Base-by-base conservation (phyloP, 2,113 vertebrate genomes). In the Ascaphus truei region DNA sequence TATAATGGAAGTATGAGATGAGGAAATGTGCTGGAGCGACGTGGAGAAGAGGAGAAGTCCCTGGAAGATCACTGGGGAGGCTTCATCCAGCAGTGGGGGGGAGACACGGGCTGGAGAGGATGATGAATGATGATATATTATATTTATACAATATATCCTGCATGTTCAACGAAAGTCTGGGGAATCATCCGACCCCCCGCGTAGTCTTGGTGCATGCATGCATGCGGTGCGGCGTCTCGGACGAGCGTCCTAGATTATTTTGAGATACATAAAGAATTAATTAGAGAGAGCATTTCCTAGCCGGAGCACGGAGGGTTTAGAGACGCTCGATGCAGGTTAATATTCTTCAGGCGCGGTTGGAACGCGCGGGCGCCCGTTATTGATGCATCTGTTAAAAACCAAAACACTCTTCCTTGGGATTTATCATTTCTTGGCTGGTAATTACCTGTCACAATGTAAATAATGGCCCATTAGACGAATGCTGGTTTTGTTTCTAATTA, bases 381-480 rank as follows among this genome's bases (percentile, higher is more conserved):
- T 71, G 67, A 71, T 71, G 67, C 67, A 71, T 71, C 67, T 71
- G 67, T 52, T 71, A 57, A 71, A 60, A 60, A 71, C 67, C n/a
- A n/a, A 71, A 71, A 71, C 47, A 71, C 57, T 39, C 56, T 60
- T 71, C 45, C 67, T 71, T 71, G 67, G 67, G 67, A 71, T 71
- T 71, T 61, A 71, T 71, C 67, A 71, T 71, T 71, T 71, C 67
- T 71, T 71, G 51, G 45, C 67, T 71, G 67, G 67, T 71, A 71
- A 71, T 71, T 71, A 71, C 67, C 67, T 71, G 67, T 71, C 67
- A 71, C 52, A 71, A 71, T 71, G 18, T 71, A 71, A 71, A 71
- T 71, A 71, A 71, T 71, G 67, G 67, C 61, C 67, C 67, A 71
- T 71, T 71, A 71, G 67, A 71, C 61, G 67, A 71, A 71, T 71